Evolutionary conservation across 2,113 vertebrate species (phyloP), one percentile per base, ranked within the genome.

Genomic region (Pterophyllum scalare): DNA sequence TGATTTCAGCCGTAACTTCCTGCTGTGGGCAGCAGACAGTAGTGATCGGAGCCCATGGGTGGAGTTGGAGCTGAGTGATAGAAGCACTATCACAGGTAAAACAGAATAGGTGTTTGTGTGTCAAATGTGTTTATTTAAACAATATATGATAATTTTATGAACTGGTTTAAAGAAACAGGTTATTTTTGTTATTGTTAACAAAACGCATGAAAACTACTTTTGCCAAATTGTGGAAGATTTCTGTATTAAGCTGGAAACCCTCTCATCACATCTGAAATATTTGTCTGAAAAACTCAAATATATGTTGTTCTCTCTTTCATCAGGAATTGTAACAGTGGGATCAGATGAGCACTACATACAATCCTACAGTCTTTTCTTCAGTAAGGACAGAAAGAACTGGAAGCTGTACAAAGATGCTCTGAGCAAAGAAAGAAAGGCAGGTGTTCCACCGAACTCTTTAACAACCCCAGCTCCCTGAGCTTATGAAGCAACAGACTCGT

Each of bases 361-460:
- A 0, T 94, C 96, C 79, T 97, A 94, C 93, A 67, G 40, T 4
- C 64, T 98, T 40, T 90, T 87, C 85, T 97, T 88, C 90, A 97
- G 97, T 90, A 97, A 95, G 0, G 96, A 97, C 0, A 82, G 94
- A 80, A 97, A 90, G 90, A 96, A 91, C 35, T 97, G 97, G 97
- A 97, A 93, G 88, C 83, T 83, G 49, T 97, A 97, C 93, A 97
- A 95, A 90, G 93, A 87, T 7, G 85, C 82, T 6, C 5, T 85
- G 3, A 94, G 91, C 87, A 97, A 92, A 85, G 96, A 97, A 56
- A 95, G 93, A 80, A 97, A 96, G 96, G 97, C 97, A 84, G 26
- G 80, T 6, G 13, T 62, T 40, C 26, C 35, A 15, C 6, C 40
- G 17, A 33, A 56, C 26, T 26, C 58, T 52, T 46, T 60, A 2